Conservation (phyloP, 2,113 vertebrate species). For the Sus scrofa region T2T-Sscrofa CM000812.6:174042501-174043000, state of each 20-base stretch:
- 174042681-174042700: no score
- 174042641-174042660: not conserved
- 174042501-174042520: not conserved
- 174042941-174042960: not conserved
- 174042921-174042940: not conserved
- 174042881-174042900: not conserved
- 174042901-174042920: not conserved
- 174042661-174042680: no score
- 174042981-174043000: not conserved
- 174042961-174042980: not conserved
- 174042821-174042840: not conserved
- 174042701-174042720: no score
- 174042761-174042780: not conserved
- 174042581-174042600: not conserved
- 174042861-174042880: not conserved
- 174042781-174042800: no score
- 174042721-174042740: not conserved
- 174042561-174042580: not conserved
- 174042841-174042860: not conserved
- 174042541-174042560: not conserved
- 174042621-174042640: accelerated
- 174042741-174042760: not conserved
- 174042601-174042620: not conserved
- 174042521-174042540: not conserved
- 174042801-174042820: not conserved